Conservation (phyloP, 1,140 invertebrate genomes). For the Euura lappo region DNA sequence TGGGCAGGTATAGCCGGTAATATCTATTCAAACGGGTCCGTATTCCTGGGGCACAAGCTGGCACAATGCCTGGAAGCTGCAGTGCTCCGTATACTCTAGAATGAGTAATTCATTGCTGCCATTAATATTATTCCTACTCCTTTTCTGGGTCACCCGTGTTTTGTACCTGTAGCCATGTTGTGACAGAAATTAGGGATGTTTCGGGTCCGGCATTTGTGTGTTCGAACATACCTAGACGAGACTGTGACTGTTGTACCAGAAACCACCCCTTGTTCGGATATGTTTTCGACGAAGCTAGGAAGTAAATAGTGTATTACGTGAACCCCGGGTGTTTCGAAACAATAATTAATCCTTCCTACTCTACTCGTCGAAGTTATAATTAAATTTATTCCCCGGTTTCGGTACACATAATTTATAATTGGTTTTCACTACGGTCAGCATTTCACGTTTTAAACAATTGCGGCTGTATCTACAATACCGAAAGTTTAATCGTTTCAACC, state of each 20-base stretch:
- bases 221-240: slow-evolving; percentile 6
- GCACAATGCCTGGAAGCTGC: too few species aligned
- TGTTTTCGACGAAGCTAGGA: too few species aligned
- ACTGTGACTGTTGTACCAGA: neutral
- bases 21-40: too few species aligned
- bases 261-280: too few species aligned
- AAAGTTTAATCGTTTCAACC: too few species aligned
- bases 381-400: neutral
- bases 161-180: slow-evolving; percentile 35
- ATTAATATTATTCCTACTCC: slow-evolving; percentile 34
- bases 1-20: too few species aligned
- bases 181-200: slow-evolving; percentile 44
- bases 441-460: too few species aligned
- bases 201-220: slow-evolving; percentile 30
- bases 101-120: slow-evolving; percentile 42
- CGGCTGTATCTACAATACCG: too few species aligned
- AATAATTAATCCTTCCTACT: neutral
- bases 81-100: neutral
- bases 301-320: too few species aligned
- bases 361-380: neutral
- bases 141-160: slow-evolving; percentile 17
- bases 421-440: neutral
- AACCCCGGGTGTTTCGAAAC: neutral
- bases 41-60: too few species aligned
- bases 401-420: neutral